Conservation (phyloP, 2,113 vertebrate species). For the Raja brachyura region DNA sequence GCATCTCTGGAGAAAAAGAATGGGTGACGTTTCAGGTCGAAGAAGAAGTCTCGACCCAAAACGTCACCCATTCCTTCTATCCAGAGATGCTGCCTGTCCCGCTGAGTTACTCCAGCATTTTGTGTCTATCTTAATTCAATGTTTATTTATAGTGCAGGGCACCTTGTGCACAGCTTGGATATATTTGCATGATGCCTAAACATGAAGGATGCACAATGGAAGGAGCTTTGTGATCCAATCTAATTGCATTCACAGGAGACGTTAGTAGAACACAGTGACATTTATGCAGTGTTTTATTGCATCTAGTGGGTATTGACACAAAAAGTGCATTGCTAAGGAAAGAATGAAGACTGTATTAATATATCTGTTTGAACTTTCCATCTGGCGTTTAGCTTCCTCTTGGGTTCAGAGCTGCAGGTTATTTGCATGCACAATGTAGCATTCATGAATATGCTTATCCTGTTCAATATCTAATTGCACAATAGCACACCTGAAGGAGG, state of each 20-base stretch:
- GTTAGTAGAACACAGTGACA: neutral
- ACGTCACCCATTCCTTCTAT: no score
- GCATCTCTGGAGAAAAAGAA: no score
- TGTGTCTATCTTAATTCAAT: neutral
- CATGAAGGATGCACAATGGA: neutral
- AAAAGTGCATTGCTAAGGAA: neutral
- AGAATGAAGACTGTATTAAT: neutral
- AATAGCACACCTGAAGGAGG: neutral
- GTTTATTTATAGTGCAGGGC: neutral
- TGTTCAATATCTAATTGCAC: neutral
- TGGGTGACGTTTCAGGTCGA: no score
- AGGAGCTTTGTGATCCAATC: neutral
- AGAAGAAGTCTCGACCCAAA: no score
- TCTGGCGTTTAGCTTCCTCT: neutral
- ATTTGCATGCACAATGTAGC: neutral
- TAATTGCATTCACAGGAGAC: neutral
- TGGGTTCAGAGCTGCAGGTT: neutral
- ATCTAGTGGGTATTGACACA: neutral
- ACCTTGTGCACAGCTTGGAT: neutral
- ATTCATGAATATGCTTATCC: neutral
- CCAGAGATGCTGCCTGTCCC: no score
- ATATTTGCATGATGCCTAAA: neutral
- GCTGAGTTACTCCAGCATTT: no score
- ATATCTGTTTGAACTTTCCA: neutral
- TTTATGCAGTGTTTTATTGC: slow-evolving; percentile 13